A percentile compares a stretch with the other conserved stretches of the same genome.
Evolutionary conservation across 2,113 vertebrate species (phyloP).

Genomic region (Butorides virescens): DNA sequence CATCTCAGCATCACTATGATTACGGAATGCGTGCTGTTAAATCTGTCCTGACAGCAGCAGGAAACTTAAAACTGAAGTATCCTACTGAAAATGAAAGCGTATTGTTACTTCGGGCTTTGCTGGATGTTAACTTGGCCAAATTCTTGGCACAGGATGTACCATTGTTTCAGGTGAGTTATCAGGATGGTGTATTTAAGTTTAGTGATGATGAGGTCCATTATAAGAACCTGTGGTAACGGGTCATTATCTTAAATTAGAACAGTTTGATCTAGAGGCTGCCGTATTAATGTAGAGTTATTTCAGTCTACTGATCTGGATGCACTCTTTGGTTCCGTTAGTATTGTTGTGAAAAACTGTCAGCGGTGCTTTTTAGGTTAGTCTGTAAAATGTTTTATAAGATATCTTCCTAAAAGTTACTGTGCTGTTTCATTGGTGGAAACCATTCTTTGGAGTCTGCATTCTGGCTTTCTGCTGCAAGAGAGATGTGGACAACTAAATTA

Average conservation of each 20-base stretch:
- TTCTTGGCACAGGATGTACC: constrained; percentile 92
- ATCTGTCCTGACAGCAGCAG: constrained; percentile 91
- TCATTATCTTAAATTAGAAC: background rate
- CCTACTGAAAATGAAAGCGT: constrained; percentile 85
- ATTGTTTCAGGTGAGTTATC: constrained; percentile 84
- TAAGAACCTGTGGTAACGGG: background rate
- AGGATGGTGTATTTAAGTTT: background rate
- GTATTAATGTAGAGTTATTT: background rate
- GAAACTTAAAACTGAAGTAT: constrained; percentile 91
- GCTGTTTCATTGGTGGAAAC: background rate
- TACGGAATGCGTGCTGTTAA: constrained; percentile 94
- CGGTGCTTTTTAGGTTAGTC: background rate
- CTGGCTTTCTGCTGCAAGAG: background rate
- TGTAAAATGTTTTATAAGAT: background rate
- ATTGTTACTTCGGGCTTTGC: constrained; percentile 83
- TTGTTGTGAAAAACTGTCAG: background rate
- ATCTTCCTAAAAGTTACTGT: background rate
- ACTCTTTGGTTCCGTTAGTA: background rate
- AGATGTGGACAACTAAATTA: background rate
- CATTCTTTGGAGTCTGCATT: background rate
- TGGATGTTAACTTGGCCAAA: constrained; percentile 93
- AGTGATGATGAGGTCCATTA: background rate
- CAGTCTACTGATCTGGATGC: background rate
- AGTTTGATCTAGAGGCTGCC: background rate
- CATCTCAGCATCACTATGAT: constrained; percentile 93